Evolutionary conservation across 1,140 invertebrate species (phyloP).

Genomic region (Cyclina sinensis): DNA sequence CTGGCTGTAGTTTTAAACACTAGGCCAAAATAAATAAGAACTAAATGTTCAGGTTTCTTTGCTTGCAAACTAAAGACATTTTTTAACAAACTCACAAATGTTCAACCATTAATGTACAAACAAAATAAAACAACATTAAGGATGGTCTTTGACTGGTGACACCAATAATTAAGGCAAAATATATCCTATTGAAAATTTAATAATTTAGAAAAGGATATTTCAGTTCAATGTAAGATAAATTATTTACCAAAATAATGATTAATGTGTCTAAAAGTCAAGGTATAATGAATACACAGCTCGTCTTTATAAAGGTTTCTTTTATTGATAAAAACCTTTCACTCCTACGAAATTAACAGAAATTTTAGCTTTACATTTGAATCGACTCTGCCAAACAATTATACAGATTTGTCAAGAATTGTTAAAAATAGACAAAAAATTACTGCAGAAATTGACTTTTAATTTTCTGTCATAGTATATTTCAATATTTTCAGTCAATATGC

Average conservation of each 20-base stretch:
- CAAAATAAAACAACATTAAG: too few relatives aligned
- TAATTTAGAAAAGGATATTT: background rate
- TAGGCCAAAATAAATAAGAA: background rate
- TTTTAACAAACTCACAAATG: too few relatives aligned
- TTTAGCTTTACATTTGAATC: background rate
- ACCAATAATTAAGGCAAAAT: background rate
- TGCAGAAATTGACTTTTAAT: conserved; percentile 45
- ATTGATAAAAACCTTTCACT: conserved; percentile 7
- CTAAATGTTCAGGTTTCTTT: background rate
- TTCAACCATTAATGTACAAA: too few relatives aligned
- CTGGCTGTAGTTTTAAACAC: background rate
- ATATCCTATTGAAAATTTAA: conserved; percentile 16
- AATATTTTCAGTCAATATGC: conserved; percentile 28
- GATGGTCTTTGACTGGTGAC: too few relatives aligned
- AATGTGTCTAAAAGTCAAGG: conserved; percentile 18
- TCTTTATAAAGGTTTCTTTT: background rate
- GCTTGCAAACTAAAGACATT: too few relatives aligned
- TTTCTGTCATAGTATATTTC: background rate
- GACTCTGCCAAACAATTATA: background rate
- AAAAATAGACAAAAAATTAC: conserved; percentile 24
- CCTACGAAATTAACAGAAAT: background rate
- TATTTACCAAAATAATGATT: background rate
- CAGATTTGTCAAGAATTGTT: conserved; percentile 21
- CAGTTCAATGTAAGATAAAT: background rate
- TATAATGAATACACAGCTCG: background rate